Evolutionary conservation across 2,888 invertebrate species (phyloP).

Genomic region (Eucriotettix oculatus): DNA sequence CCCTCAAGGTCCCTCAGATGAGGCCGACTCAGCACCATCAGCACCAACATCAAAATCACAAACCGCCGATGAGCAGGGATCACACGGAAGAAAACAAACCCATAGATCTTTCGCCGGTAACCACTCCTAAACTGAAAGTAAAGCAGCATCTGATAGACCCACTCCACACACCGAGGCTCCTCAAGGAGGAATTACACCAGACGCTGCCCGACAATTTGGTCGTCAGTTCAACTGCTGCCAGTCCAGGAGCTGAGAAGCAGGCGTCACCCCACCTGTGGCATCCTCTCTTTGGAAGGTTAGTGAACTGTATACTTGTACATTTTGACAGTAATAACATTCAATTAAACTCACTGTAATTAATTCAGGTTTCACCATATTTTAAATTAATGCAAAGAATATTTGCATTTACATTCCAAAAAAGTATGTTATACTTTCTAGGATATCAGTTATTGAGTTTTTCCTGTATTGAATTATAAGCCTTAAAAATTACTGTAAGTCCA

Average conservation of each 20-base stretch:
- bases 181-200: constrained; percentile 28
- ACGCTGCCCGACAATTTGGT: not conserved
- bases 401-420: too few relatives aligned
- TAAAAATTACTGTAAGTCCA: too few relatives aligned
- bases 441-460: too few relatives aligned
- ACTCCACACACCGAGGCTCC: constrained; percentile 21
- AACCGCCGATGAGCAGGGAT: too few relatives aligned
- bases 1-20: not conserved
- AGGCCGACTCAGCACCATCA: not conserved
- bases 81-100: constrained; percentile 14
- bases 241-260: constrained; percentile 20
- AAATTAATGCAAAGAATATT: too few relatives aligned
- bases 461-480: too few relatives aligned
- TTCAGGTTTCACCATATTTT: too few relatives aligned
- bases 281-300: constrained; percentile 74
- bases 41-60: constrained; percentile 11
- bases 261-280: constrained; percentile 46
- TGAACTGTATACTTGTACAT: too few relatives aligned
- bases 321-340: too few relatives aligned
- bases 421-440: too few relatives aligned
- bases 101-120: constrained; percentile 24
- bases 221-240: not conserved
- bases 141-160: constrained; percentile 31
- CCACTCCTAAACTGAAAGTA: constrained; percentile 27
- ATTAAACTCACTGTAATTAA: too few relatives aligned